Percentiles rank a stretch among this genome's conserved stretches.
These are phyloP conservation scores for Hermetia illucens DNA, from an alignment of 1,140 invertebrate species.

Conservation along the genomic window DNA sequence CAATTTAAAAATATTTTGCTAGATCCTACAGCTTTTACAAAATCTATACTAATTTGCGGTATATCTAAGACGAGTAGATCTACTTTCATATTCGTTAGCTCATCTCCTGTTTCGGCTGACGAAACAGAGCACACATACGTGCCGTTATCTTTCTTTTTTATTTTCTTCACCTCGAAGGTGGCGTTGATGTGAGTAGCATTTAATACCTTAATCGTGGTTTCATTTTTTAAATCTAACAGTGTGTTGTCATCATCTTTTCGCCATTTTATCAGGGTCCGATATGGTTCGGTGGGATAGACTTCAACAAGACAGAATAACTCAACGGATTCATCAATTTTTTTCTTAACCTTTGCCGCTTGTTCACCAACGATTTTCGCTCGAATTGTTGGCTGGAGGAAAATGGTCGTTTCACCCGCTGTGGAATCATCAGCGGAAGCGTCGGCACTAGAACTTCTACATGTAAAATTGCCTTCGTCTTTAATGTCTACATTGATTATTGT, in stretches of 20 bases:
- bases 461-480: conserved; percentile 34
- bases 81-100: conserved; percentile 16
- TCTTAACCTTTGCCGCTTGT: conserved; percentile 30
- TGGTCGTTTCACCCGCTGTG: conserved; percentile 13
- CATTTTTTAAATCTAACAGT: conserved; percentile 17
- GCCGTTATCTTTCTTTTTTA: conserved; percentile 50
- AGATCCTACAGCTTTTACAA: conserved; percentile 57
- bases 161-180: conserved; percentile 36
- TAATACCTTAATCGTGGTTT: conserved; percentile 21
- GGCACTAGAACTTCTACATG: conserved; percentile 28
- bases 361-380: conserved; percentile 32
- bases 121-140: conserved; percentile 40
- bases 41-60: conserved; percentile 55
- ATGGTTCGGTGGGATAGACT: conserved; percentile 38
- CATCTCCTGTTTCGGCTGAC: conserved; percentile 13
- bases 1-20: conserved; percentile 66
- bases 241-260: conserved; percentile 37
- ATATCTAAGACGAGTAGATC: conserved; percentile 47
- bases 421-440: conserved; percentile 12
- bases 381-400: conserved; percentile 29
- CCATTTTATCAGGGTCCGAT: conserved; percentile 34
- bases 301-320: conserved; percentile 38
- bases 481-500: conserved; percentile 26
- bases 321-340: conserved; percentile 34
- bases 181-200: conserved; percentile 43